A percentile compares a stretch with the other conserved stretches of the same genome.
Evolutionary conservation across 2,797 vertebrate genomes (phyloP).

Genomic region (Todus mexicanus): DNA sequence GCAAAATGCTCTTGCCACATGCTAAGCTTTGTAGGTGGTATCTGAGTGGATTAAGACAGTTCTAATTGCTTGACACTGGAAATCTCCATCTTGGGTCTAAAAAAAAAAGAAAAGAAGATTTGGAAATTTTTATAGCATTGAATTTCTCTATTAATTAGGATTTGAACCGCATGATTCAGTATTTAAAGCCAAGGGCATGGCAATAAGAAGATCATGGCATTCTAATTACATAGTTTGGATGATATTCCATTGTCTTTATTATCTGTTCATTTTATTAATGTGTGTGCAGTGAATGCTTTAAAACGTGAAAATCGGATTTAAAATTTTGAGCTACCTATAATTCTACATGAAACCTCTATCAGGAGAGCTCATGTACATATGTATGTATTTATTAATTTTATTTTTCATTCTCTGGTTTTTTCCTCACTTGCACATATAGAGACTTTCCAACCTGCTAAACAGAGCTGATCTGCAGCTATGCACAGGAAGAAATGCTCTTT

Average conservation of each 20-base stretch:
- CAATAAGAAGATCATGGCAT: background rate
- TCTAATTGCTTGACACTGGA: slow-evolving; percentile 53
- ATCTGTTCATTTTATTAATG: background rate
- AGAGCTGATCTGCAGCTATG: background rate
- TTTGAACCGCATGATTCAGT: background rate
- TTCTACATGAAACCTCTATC: background rate
- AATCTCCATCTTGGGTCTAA: slow-evolving; percentile 30
- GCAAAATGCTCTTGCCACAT: background rate
- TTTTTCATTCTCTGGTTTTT: background rate
- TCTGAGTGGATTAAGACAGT: slow-evolving; percentile 24
- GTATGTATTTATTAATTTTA: no score
- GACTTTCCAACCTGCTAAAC: rapidly evolving
- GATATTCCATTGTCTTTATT: slow-evolving; percentile 27
- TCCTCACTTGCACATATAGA: background rate
- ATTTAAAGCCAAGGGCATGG: background rate
- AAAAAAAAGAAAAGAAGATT: slow-evolving; percentile 2
- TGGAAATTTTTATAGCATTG: slow-evolving; percentile 39
- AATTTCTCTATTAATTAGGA: slow-evolving; percentile 38
- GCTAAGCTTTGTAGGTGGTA: background rate
- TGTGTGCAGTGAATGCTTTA: background rate
- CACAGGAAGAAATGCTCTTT: background rate
- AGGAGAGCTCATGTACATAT: background rate
- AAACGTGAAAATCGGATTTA: background rate
- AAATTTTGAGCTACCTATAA: background rate
- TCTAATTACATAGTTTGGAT: background rate